Conservation (phyloP, 2,113 vertebrate species). For the Siphamia tubifer region DNA sequence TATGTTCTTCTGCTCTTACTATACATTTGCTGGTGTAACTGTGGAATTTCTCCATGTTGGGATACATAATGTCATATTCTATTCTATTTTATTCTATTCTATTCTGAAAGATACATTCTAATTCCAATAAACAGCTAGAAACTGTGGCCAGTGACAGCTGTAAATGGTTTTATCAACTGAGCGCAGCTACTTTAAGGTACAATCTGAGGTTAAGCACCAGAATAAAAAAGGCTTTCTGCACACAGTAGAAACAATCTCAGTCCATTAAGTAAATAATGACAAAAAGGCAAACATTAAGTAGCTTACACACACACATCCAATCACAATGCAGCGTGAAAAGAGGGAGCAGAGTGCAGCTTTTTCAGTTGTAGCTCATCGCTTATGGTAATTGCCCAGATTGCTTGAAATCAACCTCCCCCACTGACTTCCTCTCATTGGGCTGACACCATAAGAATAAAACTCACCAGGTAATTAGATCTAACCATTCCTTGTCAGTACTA, state of each 20-base stretch:
- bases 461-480: constrained; percentile 64
- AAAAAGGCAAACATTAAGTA: constrained; percentile 47
- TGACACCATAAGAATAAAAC: constrained; percentile 48
- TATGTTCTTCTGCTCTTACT: no score
- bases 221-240: neutral
- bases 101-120: neutral
- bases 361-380: constrained; percentile 45
- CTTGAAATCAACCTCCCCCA: constrained; percentile 59
- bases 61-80: no score
- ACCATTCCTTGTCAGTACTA: constrained; percentile 47
- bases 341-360: constrained; percentile 34
- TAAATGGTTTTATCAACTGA: constrained; percentile 12
- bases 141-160: constrained; percentile 7
- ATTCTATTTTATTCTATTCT: no score
- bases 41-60: no score
- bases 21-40: no score
- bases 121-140: neutral
- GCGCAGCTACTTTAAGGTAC: constrained; percentile 1
- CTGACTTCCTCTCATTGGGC: constrained; percentile 35
- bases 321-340: constrained; percentile 24
- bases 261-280: constrained; percentile 48
- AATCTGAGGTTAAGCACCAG: neutral
- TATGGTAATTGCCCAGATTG: constrained; percentile 66
- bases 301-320: neutral
- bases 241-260: constrained; percentile 10